Evolutionary conservation across 2,113 vertebrate species (phyloP), one percentile per base, ranked within the genome.

Genomic region (Poicephalus gulielmi): DNA sequence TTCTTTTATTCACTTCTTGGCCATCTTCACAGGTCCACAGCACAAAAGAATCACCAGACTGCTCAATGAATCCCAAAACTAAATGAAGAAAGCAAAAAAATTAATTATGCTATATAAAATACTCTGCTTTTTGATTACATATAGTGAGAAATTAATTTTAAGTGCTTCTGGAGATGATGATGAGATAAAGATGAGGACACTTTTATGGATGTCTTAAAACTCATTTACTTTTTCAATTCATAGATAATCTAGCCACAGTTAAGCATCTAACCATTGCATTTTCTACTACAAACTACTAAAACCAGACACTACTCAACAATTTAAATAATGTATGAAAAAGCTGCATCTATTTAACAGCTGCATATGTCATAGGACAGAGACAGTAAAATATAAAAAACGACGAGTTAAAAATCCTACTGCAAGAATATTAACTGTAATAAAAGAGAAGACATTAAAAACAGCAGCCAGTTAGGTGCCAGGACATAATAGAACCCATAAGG

Each of bases 381-480:
- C 96, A 97, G 78, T 98, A 97, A 97, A 95, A 96, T 59, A 95
- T 87, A 95, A 84, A 96, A 92, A 96, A 93, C 77, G 85, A 83
- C 85, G 92, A 94, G 90, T 98, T 98, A 86, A 97, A 97, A 98
- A 97, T 69, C 50, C 76, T 86, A 96, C 73, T 94, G 70, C 69
- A 97, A 97, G 96, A 97, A 90, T 96, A 97, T 95, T 94, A 97
- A 96, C 86, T 79, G 86, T 86, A 97, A 86, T 90, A 97, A 98
- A 96, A 95, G 82, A 95, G 94, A 95, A 97, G 86, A 97, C 96
- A 97, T 97, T 97, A 98, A 98, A 97, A 95, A 91, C 96, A 97
- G 94, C 86, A 96, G 76, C 90, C 97, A 96, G 93, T 94, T 96
- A 98, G 82, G 80, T 96, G 97, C 94, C 97, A 96, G 95, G 73